Evolutionary conservation across 2,113 vertebrate species (phyloP).

Genomic region (Natator depressus): DNA sequence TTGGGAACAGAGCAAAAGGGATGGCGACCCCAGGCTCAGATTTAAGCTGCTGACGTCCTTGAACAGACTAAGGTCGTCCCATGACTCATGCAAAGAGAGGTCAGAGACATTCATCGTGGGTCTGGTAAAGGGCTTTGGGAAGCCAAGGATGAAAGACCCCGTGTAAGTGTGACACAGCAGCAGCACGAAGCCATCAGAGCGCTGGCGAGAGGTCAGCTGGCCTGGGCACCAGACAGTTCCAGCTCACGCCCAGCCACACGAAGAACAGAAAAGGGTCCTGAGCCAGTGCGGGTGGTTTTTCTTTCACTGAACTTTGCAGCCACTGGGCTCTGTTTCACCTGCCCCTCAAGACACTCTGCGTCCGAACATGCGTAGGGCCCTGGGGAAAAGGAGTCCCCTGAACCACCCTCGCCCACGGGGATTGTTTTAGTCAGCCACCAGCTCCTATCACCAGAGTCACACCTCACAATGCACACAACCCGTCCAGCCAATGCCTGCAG

Average conservation of each 20-base stretch:
- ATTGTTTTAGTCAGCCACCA: not conserved
- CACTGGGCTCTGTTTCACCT: not conserved
- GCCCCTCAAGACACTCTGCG: not conserved
- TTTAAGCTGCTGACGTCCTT: not conserved
- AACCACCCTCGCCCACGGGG: not conserved
- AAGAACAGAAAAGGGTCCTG: not conserved
- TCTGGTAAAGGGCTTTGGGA: not conserved
- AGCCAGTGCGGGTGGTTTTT: not conserved
- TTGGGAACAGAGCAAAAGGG: too few species aligned
- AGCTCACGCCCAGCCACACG: not conserved
- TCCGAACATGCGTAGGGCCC: not conserved
- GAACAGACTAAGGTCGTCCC: not conserved
- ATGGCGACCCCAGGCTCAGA: too few species aligned
- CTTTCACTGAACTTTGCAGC: not conserved
- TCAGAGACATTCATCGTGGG: not conserved
- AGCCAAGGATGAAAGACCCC: not conserved
- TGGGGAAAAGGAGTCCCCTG: not conserved
- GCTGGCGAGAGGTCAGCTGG: not conserved
- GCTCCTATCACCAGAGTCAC: not conserved
- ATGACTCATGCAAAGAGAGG: not conserved
- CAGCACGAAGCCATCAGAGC: not conserved
- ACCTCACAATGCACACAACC: not conserved
- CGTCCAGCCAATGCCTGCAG: not conserved
- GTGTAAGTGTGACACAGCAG: not conserved
- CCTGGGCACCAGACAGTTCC: not conserved